These are phyloP conservation scores for Nannobrachium achirus DNA, from an alignment of 2,113 vertebrate genomes.

Conservation along the genomic window DNA sequence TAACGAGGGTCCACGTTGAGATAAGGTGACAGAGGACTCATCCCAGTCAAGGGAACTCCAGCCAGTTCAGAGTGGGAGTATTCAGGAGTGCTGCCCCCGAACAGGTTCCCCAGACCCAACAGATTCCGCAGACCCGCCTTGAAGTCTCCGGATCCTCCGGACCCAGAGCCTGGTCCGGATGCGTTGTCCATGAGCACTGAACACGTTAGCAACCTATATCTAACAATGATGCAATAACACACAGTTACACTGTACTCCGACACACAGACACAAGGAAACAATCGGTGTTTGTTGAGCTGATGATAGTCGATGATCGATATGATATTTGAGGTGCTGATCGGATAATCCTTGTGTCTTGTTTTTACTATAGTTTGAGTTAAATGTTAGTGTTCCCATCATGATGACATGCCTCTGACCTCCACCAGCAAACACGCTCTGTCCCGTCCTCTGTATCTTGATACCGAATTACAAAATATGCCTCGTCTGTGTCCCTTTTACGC, in stretches of 20 bases:
- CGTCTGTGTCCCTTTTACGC: too few species aligned
- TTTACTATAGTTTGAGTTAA: not conserved
- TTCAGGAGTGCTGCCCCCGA: slow-evolving; percentile 83
- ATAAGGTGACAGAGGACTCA: slow-evolving; percentile 96
- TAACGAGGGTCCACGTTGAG: slow-evolving; percentile 95
- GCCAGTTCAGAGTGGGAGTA: slow-evolving; percentile 92
- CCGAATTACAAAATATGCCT: too few species aligned
- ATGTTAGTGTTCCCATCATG: not conserved
- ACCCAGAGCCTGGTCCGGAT: slow-evolving; percentile 16
- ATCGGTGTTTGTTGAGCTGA: too few species aligned
- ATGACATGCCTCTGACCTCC: slow-evolving; percentile 73
- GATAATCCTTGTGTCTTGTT: not conserved
- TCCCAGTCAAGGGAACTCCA: slow-evolving; percentile 91
- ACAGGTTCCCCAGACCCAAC: slow-evolving; percentile 84
- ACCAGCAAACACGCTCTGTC: slow-evolving; percentile 69
- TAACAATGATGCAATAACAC: slow-evolving; percentile 22
- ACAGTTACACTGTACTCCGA: too few species aligned
- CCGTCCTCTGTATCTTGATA: too few species aligned
- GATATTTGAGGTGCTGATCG: accelerated
- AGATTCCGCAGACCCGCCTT: too few species aligned
- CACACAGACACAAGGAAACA: not conserved
- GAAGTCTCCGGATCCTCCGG: slow-evolving; percentile 60
- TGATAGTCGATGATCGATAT: accelerated
- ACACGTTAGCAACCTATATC: slow-evolving; percentile 29
- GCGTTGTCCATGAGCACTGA: not conserved